Conservation (phyloP, 2,888 invertebrate genomes). For the Cheilosia vernalis region DNA sequence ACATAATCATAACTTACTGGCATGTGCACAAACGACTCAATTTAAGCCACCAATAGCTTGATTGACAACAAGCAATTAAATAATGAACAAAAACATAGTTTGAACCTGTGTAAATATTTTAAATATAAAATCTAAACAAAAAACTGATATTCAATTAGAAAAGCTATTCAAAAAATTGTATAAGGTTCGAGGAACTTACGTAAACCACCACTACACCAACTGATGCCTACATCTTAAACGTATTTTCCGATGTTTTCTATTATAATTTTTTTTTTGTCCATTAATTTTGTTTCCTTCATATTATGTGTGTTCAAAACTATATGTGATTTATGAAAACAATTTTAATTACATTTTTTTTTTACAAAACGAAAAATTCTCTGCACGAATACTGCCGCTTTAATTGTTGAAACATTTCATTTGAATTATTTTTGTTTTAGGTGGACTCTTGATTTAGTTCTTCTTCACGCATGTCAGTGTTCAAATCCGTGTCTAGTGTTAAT, state of each 20-base stretch:
- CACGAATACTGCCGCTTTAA: slow-evolving; percentile 59
- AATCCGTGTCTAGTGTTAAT: slow-evolving; percentile 44
- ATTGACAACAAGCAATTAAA: slow-evolving; percentile 51
- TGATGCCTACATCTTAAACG: slow-evolving; percentile 76
- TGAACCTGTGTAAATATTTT: slow-evolving; percentile 28
- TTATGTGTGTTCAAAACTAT: slow-evolving; percentile 59
- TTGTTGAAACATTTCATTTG: slow-evolving; percentile 23
- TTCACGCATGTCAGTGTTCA: slow-evolving; percentile 46
- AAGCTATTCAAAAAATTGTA: slow-evolving; percentile 48
- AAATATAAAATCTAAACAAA: slow-evolving; percentile 25
- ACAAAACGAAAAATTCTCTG: slow-evolving; percentile 23
- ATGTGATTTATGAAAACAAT: slow-evolving; percentile 41
- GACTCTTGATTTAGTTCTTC: slow-evolving; percentile 20
- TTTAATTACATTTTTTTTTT: slow-evolving; percentile 6
- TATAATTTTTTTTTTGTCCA: slow-evolving; percentile 7
- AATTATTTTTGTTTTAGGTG: slow-evolving; percentile 23
- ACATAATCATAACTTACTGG: slow-evolving; percentile 51
- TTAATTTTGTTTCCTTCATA: slow-evolving; percentile 16
- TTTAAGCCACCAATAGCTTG: slow-evolving; percentile 70
- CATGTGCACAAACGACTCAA: slow-evolving; percentile 67
- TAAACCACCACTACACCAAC: slow-evolving; percentile 78
- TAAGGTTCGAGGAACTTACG: slow-evolving; percentile 61
- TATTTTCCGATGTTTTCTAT: slow-evolving; percentile 67
- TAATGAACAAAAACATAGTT: slow-evolving; percentile 36
- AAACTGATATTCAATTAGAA: slow-evolving; percentile 12